Conservation (phyloP, 64 coral and sea anemone genomes). For the Dendronephthya gigantea region DNA sequence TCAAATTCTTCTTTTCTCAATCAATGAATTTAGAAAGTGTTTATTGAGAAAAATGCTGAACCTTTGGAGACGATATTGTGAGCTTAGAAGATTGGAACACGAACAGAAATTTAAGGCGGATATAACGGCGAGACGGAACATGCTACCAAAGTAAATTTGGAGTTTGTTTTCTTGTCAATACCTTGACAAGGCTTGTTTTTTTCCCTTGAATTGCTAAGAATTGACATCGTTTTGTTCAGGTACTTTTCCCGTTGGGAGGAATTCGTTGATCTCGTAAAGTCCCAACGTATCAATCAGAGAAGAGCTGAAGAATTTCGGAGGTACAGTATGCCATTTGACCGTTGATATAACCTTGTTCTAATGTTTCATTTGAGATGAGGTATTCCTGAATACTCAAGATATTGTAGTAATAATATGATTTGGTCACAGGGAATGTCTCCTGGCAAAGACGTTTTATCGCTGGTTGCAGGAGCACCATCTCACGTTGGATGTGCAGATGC, state of each 20-base stretch:
- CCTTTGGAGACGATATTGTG: slow-evolving; percentile 39
- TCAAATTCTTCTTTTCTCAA: neutral
- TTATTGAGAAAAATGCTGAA: slow-evolving; percentile 31
- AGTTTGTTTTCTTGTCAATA: neutral
- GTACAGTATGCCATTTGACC: too few relatives aligned
- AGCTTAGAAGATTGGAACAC: slow-evolving; percentile 53
- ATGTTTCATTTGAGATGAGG: too few relatives aligned
- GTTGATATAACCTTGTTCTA: too few relatives aligned
- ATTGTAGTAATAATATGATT: neutral
- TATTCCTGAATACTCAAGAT: too few relatives aligned
- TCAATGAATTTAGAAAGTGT: neutral
- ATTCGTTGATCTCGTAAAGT: slow-evolving; percentile 62
- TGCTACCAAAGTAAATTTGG: slow-evolving; percentile 66
- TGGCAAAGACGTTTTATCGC: slow-evolving; percentile 68
- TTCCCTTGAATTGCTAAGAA: neutral
- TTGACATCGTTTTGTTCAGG: slow-evolving; percentile 13
- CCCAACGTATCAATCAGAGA: slow-evolving; percentile 26
- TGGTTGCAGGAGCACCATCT: slow-evolving; percentile 63
- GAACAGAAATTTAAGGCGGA: slow-evolving; percentile 54
- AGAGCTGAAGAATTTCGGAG: slow-evolving; percentile 57
- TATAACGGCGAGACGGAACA: slow-evolving; percentile 36
- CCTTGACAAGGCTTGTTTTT: neutral
- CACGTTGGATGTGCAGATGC: slow-evolving; percentile 67
- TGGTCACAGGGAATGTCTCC: slow-evolving; percentile 56
- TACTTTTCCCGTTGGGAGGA: slow-evolving; percentile 49